Evolutionary conservation across 2,113 vertebrate genomes (phyloP).

Genomic region (Leucopsar rothschildi): DNA sequence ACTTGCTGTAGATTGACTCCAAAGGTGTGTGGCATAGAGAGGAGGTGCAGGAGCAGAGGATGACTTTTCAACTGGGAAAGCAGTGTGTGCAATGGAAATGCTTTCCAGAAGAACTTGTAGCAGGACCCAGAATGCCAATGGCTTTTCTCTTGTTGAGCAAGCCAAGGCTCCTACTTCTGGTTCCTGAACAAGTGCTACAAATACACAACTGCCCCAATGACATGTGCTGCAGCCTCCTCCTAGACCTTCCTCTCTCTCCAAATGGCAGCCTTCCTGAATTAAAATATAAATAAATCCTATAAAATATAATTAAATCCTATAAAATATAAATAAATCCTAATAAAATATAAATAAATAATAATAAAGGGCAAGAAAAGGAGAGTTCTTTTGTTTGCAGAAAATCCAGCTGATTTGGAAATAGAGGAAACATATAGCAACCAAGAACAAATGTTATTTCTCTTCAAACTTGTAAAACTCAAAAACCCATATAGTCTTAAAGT

Average conservation of each 20-base stretch:
- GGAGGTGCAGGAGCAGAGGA: neutral
- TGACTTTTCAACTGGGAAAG: neutral
- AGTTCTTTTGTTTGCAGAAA: constrained; percentile 56
- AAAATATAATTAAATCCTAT: neutral
- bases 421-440: constrained; percentile 28
- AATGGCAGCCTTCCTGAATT: neutral
- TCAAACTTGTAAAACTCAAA: neutral
- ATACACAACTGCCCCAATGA: neutral
- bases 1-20: neutral
- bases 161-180: neutral
- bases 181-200: neutral
- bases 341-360: too few relatives aligned
- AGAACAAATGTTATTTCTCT: constrained; percentile 19
- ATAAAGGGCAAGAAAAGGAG: neutral
- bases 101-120: neutral
- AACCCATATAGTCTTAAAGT: constrained; percentile 40
- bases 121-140: neutral
- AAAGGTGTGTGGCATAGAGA: neutral
- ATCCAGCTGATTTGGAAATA: constrained; percentile 50
- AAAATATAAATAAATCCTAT: constrained; percentile 1
- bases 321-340: neutral
- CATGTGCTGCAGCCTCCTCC: neutral
- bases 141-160: neutral
- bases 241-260: neutral
- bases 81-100: neutral